Evolutionary conservation across 2,888 invertebrate species (phyloP).

Genomic region (Mycalesis mineus): DNA sequence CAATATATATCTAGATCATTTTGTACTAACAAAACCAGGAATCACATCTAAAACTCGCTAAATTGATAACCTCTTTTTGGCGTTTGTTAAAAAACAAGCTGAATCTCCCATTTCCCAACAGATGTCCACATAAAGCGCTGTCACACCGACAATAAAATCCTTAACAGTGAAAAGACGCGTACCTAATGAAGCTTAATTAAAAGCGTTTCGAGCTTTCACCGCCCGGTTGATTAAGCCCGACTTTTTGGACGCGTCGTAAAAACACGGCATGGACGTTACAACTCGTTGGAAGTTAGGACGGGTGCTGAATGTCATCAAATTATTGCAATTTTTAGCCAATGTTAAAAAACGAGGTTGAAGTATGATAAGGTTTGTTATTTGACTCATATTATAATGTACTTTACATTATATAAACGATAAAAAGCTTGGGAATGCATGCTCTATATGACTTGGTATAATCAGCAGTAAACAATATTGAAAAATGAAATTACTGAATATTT

Average conservation of each 20-base stretch:
- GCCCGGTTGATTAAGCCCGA: conserved; percentile 56
- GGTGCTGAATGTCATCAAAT: not conserved
- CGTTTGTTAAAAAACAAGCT: not conserved
- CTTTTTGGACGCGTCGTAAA: conserved; percentile 54
- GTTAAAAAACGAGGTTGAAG: too few relatives aligned
- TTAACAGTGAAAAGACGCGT: conserved; percentile 50
- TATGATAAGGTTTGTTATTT: too few relatives aligned
- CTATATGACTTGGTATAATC: too few relatives aligned
- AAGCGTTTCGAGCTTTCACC: conserved; percentile 51
- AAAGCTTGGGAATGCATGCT: too few relatives aligned
- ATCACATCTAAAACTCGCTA: not conserved
- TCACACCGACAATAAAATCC: conserved; percentile 34
- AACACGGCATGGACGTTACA: conserved; percentile 45
- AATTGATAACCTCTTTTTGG: not conserved
- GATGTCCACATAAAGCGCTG: not conserved
- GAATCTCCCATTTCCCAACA: not conserved
- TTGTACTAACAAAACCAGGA: not conserved
- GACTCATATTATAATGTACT: too few relatives aligned
- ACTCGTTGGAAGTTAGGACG: conserved; percentile 33
- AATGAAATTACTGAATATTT: too few relatives aligned
- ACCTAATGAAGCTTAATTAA: conserved; percentile 64
- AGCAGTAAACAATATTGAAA: too few relatives aligned
- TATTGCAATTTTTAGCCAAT: not conserved
- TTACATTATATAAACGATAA: too few relatives aligned
- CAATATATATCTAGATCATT: too few relatives aligned